Conservation (phyloP, 1,140 invertebrate genomes). For the Cylas formicarius region DNA sequence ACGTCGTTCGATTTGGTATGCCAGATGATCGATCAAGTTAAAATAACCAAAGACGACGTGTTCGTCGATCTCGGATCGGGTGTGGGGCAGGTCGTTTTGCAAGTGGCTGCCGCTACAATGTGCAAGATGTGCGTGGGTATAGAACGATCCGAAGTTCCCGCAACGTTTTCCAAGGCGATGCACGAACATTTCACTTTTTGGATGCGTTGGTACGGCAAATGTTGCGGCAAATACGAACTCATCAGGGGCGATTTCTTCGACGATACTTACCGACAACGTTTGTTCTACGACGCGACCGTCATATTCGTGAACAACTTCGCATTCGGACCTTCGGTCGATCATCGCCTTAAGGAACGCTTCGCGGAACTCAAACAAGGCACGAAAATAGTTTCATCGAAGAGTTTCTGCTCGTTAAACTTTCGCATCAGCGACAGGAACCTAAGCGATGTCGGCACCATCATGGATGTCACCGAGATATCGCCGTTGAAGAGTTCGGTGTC, state of each 20-base stretch:
- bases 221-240: constrained; percentile 11
- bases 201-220: constrained; percentile 21
- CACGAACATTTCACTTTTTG: constrained; percentile 16
- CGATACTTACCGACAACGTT: constrained; percentile 10
- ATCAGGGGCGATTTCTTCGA: constrained; percentile 19
- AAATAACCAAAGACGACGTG: constrained; percentile 20
- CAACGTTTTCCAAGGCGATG: constrained; percentile 16
- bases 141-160: constrained; percentile 18
- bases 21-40: constrained; percentile 17
- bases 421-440: constrained; percentile 18
- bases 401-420: constrained; percentile 18
- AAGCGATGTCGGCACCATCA: constrained; percentile 18
- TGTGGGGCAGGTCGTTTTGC: constrained; percentile 18
- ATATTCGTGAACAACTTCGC: constrained; percentile 21
- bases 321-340: constrained; percentile 17
- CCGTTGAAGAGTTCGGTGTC: constrained; percentile 17
- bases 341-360: constrained; percentile 15
- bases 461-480: constrained; percentile 17
- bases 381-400: constrained; percentile 19
- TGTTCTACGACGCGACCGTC: constrained; percentile 15
- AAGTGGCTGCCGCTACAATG: constrained; percentile 11
- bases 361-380: constrained; percentile 21
- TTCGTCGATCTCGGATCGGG: constrained; percentile 19
- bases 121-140: constrained; percentile 13
- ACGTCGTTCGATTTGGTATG: constrained; percentile 17